Evolutionary conservation across 1,140 invertebrate species (phyloP).

Genomic region (Drosophila micromelanica): DNA sequence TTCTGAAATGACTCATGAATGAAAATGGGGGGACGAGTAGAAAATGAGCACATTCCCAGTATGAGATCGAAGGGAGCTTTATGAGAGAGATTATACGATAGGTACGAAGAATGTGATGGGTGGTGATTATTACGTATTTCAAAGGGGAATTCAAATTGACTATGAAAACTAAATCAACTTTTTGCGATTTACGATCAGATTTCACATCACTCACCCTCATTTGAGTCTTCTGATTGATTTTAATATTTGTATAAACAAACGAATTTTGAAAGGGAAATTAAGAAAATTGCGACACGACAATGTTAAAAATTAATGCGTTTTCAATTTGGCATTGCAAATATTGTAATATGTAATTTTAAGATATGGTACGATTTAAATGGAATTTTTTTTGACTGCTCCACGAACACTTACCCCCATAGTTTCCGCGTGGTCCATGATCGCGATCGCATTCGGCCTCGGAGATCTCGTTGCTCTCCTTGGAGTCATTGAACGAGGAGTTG

Average conservation of each 20-base stretch:
- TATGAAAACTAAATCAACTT: constrained; percentile 30
- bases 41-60: constrained; percentile 24
- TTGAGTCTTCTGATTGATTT: constrained; percentile 79
- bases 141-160: constrained; percentile 14
- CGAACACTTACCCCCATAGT: constrained; percentile 89
- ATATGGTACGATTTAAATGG: neutral
- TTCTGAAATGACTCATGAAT: constrained; percentile 31
- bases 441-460: constrained; percentile 96
- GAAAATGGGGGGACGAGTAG: constrained; percentile 15
- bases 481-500: constrained; percentile 93
- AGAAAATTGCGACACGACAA: constrained; percentile 51
- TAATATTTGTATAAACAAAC: constrained; percentile 36
- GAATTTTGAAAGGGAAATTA: constrained; percentile 62
- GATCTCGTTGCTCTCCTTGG: constrained; percentile 96
- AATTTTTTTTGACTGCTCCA: neutral
- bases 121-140: constrained; percentile 11
- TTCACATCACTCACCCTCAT: constrained; percentile 82
- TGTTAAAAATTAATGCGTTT: constrained; percentile 53
- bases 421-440: constrained; percentile 89
- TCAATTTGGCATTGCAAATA: constrained; percentile 38
- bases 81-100: constrained; percentile 14
- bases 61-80: constrained; percentile 7
- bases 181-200: constrained; percentile 8
- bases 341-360: constrained; percentile 14
- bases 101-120: constrained; percentile 33